Evolutionary conservation across 2,797 vertebrate genomes (phyloP).

Genomic region (Taenioides sp.): DNA sequence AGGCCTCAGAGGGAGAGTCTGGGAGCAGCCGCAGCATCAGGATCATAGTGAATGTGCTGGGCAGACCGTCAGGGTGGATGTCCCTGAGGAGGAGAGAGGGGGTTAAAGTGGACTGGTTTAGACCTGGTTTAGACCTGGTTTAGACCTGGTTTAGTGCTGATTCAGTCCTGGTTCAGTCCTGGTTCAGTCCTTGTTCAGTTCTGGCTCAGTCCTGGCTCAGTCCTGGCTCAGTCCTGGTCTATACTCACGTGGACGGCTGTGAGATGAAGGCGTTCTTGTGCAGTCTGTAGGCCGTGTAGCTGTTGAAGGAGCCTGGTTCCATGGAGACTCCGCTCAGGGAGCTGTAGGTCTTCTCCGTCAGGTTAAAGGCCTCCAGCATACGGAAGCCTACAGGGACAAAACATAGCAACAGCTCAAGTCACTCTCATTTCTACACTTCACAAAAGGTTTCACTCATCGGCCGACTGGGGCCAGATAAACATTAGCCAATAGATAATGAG

Average conservation of each 20-base stretch:
- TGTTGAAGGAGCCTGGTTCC: constrained; percentile 95
- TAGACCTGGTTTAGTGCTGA: too few relatives aligned
- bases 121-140: not conserved
- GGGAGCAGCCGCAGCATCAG: constrained; percentile 91
- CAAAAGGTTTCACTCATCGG: too few relatives aligned
- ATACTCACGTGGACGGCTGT: constrained; percentile 88
- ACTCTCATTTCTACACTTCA: too few relatives aligned
- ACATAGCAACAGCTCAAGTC: not conserved
- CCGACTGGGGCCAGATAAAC: too few relatives aligned
- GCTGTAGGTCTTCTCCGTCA: constrained; percentile 91
- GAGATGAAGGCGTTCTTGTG: constrained; percentile 90
- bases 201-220: not conserved
- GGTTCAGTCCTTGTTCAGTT: not conserved
- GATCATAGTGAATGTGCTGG: constrained; percentile 90
- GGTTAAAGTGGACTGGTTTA: not conserved
- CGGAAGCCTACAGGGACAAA: constrained; percentile 83
- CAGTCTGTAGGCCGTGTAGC: constrained; percentile 87
- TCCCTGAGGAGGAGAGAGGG: constrained; percentile 76
- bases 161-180: too few relatives aligned
- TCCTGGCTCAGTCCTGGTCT: not conserved
- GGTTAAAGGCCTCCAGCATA: constrained; percentile 96
- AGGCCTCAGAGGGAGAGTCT: constrained; percentile 86
- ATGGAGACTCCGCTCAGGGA: constrained; percentile 88
- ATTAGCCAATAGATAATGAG: too few relatives aligned
- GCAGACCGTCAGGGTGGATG: constrained; percentile 91